Evolutionary conservation across 2,888 invertebrate species (phyloP).

Genomic region (Lymantria dispar): DNA sequence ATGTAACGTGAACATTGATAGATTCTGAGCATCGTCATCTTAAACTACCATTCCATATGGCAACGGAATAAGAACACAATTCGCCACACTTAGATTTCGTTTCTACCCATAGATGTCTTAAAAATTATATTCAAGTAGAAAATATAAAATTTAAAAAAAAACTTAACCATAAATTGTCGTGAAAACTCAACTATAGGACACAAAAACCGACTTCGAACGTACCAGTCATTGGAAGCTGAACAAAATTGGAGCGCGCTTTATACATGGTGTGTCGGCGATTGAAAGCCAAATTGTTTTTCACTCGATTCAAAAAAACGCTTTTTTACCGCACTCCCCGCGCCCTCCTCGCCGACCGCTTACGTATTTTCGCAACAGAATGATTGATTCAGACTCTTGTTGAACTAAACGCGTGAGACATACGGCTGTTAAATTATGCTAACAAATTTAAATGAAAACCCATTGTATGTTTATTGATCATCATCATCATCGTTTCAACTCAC

Average conservation of each 20-base stretch:
- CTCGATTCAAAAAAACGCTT: constrained; percentile 25
- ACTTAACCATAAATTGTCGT: background rate
- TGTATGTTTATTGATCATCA: too few species aligned
- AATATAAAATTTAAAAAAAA: background rate
- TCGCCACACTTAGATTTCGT: too few species aligned
- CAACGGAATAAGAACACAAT: too few species aligned
- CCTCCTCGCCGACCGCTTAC: constrained; percentile 5
- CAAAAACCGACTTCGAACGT: constrained; percentile 11
- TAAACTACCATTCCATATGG: too few species aligned
- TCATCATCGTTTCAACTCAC: too few species aligned
- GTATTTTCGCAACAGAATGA: constrained; percentile 46
- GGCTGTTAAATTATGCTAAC: background rate
- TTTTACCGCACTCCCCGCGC: constrained; percentile 12
- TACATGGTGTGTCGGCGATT: constrained; percentile 28
- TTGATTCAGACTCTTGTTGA: constrained; percentile 44
- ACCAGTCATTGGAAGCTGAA: constrained; percentile 1
- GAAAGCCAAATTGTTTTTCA: constrained; percentile 50
- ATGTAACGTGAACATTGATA: too few species aligned
- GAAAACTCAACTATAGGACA: background rate
- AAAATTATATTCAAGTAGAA: background rate
- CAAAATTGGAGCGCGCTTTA: constrained; percentile 6
- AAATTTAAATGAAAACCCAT: background rate
- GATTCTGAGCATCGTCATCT: too few species aligned
- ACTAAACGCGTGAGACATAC: constrained; percentile 28
- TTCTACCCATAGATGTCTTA: too few species aligned